A percentile compares a stretch with the other conserved stretches of the same genome.
phyloP scores from a whole-genome alignment of 92 coral and sea anemone genomes.

The Epizoanthus rinbou region DNA sequence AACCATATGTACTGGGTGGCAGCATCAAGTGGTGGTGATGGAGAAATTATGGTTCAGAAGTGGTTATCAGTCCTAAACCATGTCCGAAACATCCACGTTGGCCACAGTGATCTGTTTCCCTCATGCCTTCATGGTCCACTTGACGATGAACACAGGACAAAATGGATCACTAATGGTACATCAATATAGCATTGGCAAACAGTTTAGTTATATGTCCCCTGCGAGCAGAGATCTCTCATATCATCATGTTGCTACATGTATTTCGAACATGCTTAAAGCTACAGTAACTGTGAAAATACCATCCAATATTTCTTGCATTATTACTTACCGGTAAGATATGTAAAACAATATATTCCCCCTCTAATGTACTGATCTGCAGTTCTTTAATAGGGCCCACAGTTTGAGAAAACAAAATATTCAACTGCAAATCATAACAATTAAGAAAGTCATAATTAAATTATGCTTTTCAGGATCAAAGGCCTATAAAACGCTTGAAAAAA shows the following conservation, averaged over 20 bases:
- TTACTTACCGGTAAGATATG: too few species aligned
- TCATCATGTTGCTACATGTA: too few species aligned
- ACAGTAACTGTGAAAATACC: too few species aligned
- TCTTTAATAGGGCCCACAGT: too few species aligned
- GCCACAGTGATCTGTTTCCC: neutral
- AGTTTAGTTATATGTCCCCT: too few species aligned
- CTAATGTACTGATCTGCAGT: too few species aligned
- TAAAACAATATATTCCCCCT: too few species aligned
- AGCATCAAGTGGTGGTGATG: slow-evolving; percentile 10
- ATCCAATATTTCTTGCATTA: too few species aligned
- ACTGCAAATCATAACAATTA: neutral
- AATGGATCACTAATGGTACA: slow-evolving; percentile 13
- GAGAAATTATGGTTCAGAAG: slow-evolving; percentile 1
- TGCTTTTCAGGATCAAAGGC: neutral
- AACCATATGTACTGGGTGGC: slow-evolving; percentile 47
- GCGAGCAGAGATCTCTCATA: too few species aligned
- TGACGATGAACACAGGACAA: neutral
- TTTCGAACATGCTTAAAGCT: too few species aligned
- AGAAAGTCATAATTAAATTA: neutral
- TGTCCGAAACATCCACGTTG: neutral
- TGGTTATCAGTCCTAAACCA: slow-evolving; percentile 14
- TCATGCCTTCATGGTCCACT: slow-evolving; percentile 3
- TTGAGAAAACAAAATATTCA: too few species aligned
- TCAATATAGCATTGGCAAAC: too few species aligned
- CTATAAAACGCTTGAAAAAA: slow-evolving; percentile 15